Conservation (phyloP, 2,888 invertebrate genomes). For the Oscheius sp. region DNA sequence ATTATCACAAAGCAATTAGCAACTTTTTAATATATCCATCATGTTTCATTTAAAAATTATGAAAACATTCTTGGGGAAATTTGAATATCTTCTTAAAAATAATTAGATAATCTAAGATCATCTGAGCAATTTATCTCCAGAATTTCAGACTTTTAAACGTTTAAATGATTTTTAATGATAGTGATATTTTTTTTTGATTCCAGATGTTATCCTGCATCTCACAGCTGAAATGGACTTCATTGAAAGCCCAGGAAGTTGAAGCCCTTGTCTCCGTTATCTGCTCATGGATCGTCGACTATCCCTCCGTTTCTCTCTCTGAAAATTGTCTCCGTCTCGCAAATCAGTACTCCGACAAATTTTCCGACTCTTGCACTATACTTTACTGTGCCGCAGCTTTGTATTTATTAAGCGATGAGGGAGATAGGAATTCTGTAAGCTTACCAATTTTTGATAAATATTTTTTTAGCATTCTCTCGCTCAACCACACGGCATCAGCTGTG, state of each 20-base stretch:
- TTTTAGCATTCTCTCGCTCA: not conserved
- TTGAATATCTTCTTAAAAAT: too few relatives aligned
- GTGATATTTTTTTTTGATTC: too few relatives aligned
- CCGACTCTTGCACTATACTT: slow-evolving; percentile 38
- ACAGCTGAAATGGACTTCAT: slow-evolving; percentile 41
- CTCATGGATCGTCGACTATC: slow-evolving; percentile 41
- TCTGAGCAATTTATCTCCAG: too few relatives aligned
- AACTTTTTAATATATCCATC: too few relatives aligned
- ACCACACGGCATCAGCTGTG: slow-evolving; percentile 26
- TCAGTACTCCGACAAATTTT: slow-evolving; percentile 30
- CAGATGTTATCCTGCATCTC: slow-evolving; percentile 43
- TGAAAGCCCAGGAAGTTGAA: slow-evolving; percentile 33
- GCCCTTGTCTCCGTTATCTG: slow-evolving; percentile 37
- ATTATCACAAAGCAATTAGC: too few relatives aligned
- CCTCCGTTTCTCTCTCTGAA: slow-evolving; percentile 37
- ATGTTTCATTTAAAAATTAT: too few relatives aligned
- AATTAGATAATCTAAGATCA: too few relatives aligned
- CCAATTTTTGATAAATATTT: not conserved
- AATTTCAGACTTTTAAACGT: too few relatives aligned
- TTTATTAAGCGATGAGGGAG: slow-evolving; percentile 24
- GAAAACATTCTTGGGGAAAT: too few relatives aligned
- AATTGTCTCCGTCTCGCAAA: slow-evolving; percentile 40
- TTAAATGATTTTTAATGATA: too few relatives aligned
- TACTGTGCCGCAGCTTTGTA: slow-evolving; percentile 44
- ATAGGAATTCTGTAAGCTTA: not conserved